Evolutionary conservation across 2,797 vertebrate genomes (phyloP).

Genomic region (Malurus leucopterus): DNA sequence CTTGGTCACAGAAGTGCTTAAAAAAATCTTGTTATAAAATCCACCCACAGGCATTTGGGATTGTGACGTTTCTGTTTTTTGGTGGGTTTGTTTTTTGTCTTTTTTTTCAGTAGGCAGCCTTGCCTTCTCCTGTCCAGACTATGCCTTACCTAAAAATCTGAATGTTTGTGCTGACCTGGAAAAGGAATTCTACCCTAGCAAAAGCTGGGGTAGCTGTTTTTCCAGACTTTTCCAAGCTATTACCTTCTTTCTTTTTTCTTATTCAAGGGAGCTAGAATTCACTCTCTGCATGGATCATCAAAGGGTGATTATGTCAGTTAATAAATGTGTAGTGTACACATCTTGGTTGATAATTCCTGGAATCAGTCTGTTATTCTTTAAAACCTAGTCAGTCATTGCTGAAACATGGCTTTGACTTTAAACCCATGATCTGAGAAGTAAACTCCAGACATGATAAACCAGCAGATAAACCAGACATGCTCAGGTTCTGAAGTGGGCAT

Average conservation of each 20-base stretch:
- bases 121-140: background rate
- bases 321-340: background rate
- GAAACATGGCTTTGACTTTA: background rate
- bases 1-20: background rate
- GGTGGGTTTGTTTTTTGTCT: background rate
- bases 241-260: background rate
- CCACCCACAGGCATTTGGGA: background rate
- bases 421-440: background rate
- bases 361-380: background rate
- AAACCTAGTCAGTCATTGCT: background rate
- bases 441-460: background rate
- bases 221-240: background rate
- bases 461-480: background rate
- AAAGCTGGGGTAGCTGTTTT: background rate
- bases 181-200: background rate
- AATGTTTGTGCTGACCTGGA: background rate
- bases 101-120: background rate
- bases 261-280: background rate
- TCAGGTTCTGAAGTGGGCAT: background rate
- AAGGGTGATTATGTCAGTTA: background rate
- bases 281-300: background rate
- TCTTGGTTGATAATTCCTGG: background rate
- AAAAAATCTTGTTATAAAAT: background rate
- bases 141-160: background rate
- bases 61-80: background rate